These are phyloP conservation scores for Ctenochaetus hawaiiensis DNA, from an alignment of 2,797 vertebrate genomes.

Conservation along the genomic window DNA sequence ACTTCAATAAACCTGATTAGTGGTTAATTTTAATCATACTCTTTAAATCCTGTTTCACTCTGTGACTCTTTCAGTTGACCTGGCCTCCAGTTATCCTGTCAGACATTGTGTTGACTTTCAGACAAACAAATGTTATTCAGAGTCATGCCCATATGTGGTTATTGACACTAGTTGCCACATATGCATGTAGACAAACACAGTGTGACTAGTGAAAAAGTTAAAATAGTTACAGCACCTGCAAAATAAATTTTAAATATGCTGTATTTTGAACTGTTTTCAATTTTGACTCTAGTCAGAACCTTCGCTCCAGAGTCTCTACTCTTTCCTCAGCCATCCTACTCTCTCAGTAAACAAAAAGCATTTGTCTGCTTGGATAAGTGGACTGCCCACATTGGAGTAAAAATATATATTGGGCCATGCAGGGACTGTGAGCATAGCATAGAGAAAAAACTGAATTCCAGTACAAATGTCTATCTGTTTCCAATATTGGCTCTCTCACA, in stretches of 20 bases:
- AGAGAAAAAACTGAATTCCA: slow-evolving; percentile 56
- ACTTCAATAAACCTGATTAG: background rate
- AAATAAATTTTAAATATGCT: slow-evolving; percentile 37
- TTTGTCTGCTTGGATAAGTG: slow-evolving; percentile 53
- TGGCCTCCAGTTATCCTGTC: background rate
- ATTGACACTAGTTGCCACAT: slow-evolving; percentile 17
- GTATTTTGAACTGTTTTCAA: slow-evolving; percentile 15
- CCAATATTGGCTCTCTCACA: slow-evolving; percentile 61
- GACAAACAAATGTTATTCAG: slow-evolving; percentile 17
- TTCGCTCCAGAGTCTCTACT: slow-evolving; percentile 2
- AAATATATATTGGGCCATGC: slow-evolving; percentile 48
- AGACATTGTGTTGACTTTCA: slow-evolving; percentile 11
- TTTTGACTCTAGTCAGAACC: slow-evolving; percentile 25
- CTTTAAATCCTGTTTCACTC: too few relatives aligned
- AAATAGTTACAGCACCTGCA: background rate
- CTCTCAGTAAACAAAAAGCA: slow-evolving; percentile 64
- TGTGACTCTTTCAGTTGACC: background rate
- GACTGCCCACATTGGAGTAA: slow-evolving; percentile 52
- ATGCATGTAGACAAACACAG: slow-evolving; percentile 16
- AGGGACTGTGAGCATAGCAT: slow-evolving; percentile 31
- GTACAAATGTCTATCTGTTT: slow-evolving; percentile 62
- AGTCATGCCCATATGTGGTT: slow-evolving; percentile 20
- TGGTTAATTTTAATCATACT: background rate
- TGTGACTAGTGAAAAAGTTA: slow-evolving; percentile 7
- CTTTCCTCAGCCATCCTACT: slow-evolving; percentile 29